Evolutionary conservation across 2,113 vertebrate genomes (phyloP).

Genomic region (Acanthochromis polyacanthus): DNA sequence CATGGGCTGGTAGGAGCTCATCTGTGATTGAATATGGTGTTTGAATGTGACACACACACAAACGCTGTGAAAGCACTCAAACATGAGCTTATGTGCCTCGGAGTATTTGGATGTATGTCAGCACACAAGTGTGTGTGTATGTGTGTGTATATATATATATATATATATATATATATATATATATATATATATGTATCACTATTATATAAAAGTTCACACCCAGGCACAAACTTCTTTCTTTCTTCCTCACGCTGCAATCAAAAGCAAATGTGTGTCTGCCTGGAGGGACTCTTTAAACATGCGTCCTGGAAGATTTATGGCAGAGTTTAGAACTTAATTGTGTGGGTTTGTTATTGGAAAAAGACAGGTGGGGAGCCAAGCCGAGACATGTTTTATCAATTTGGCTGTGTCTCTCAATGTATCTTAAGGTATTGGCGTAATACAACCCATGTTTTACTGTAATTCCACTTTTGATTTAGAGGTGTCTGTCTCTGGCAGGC

Average conservation of each 20-base stretch:
- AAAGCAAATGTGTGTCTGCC: slow-evolving; percentile 75
- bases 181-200: not conserved
- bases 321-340: slow-evolving; percentile 81
- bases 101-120: not conserved
- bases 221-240: slow-evolving; percentile 47
- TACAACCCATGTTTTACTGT: slow-evolving; percentile 68
- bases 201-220: slow-evolving; percentile 36
- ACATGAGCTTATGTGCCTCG: not conserved
- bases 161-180: not conserved
- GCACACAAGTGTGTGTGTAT: not conserved
- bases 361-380: slow-evolving; percentile 78
- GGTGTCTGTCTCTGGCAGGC: slow-evolving; percentile 65
- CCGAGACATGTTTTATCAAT: slow-evolving; percentile 79
- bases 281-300: slow-evolving; percentile 73
- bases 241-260: slow-evolving; percentile 62
- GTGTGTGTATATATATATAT: not conserved
- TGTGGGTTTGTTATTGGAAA: slow-evolving; percentile 79
- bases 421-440: slow-evolving; percentile 62
- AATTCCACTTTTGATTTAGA: slow-evolving; percentile 76
- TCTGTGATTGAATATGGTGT: slow-evolving; percentile 69
- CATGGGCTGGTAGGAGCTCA: slow-evolving; percentile 79
- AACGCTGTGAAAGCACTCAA: not conserved
- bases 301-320: slow-evolving; percentile 75
- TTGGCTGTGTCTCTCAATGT: slow-evolving; percentile 61
- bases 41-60: slow-evolving; percentile 60